Evolutionary conservation across 2,888 invertebrate genomes (phyloP).

Genomic region (Drosophila gaucha): DNA sequence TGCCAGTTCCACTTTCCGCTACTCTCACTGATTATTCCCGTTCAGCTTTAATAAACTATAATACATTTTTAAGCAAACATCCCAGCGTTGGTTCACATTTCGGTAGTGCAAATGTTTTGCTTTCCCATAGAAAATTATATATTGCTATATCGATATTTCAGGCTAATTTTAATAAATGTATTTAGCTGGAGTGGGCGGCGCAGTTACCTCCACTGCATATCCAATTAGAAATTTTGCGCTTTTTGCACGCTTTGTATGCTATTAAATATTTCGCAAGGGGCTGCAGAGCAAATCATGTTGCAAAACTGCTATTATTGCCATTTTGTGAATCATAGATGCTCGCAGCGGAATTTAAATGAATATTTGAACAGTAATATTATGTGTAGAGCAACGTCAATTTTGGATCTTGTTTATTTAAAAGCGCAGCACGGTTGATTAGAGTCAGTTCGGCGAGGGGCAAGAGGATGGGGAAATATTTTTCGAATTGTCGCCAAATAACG

Average conservation of each 20-base stretch:
- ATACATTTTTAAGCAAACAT: not conserved
- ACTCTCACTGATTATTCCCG: not conserved
- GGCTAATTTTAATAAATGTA: constrained; percentile 49
- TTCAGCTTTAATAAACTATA: not conserved
- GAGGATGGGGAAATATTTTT: constrained; percentile 7
- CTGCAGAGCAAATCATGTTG: constrained; percentile 25
- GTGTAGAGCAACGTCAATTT: constrained; percentile 8
- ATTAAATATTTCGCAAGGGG: constrained; percentile 24
- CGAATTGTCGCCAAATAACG: constrained; percentile 5
- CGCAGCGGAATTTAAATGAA: constrained; percentile 12
- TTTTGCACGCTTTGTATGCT: constrained; percentile 18
- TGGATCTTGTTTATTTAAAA: constrained; percentile 26
- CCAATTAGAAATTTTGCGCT: constrained; percentile 20
- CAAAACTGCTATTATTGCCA: constrained; percentile 22
- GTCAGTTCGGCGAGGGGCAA: too few relatives aligned
- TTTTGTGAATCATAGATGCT: constrained; percentile 14
- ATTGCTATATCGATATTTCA: not conserved
- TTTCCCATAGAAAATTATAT: not conserved
- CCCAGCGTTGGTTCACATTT: not conserved
- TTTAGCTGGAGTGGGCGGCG: constrained; percentile 5
- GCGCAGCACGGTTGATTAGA: constrained; percentile 12
- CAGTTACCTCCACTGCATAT: not conserved
- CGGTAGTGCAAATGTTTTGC: not conserved
- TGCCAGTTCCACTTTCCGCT: too few relatives aligned
- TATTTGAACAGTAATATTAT: constrained; percentile 5